A percentile compares a stretch with the other conserved stretches of the same genome.
Evolutionary conservation across 2,797 vertebrate genomes (phyloP).

Genomic region (Nannoperca obscura): DNA sequence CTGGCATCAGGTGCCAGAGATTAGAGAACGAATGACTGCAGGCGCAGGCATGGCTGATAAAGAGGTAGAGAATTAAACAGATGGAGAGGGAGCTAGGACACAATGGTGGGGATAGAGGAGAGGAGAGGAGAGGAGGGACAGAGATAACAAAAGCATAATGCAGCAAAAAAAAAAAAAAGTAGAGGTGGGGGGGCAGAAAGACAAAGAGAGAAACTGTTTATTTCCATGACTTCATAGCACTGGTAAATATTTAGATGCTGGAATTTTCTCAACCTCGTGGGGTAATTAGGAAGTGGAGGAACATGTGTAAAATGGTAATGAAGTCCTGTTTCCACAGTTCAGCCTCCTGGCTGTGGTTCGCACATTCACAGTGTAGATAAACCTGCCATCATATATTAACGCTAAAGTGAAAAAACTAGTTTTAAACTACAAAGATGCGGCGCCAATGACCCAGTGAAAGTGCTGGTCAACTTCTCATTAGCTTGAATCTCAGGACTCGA

Average conservation of each 20-base stretch:
- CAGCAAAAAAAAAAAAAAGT: background rate
- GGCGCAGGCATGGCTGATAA: conserved; percentile 5
- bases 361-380: conserved; percentile 35
- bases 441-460: conserved; percentile 18
- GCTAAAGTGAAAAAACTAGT: conserved; percentile 19
- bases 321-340: conserved; percentile 66
- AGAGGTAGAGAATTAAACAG: conserved; percentile 24
- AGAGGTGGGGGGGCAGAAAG: conserved; percentile 8
- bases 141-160: conserved; percentile 21
- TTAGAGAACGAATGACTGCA: conserved; percentile 25
- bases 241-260: conserved; percentile 71
- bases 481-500: conserved; percentile 18
- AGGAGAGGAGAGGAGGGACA: background rate
- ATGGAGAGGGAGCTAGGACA: conserved; percentile 34
- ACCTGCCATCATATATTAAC: conserved; percentile 37
- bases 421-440: conserved; percentile 8
- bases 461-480: conserved; percentile 36
- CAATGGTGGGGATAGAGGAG: conserved; percentile 8
- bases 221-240: conserved; percentile 77
- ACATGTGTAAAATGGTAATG: conserved; percentile 79
- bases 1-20: conserved; percentile 3
- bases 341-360: conserved; percentile 64
- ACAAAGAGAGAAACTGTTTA: conserved; percentile 53
- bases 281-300: conserved; percentile 75
- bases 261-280: conserved; percentile 76